These are phyloP conservation scores for Fulmarus glacialis DNA, from an alignment of 2,113 vertebrate species.

Conservation along the genomic window DNA sequence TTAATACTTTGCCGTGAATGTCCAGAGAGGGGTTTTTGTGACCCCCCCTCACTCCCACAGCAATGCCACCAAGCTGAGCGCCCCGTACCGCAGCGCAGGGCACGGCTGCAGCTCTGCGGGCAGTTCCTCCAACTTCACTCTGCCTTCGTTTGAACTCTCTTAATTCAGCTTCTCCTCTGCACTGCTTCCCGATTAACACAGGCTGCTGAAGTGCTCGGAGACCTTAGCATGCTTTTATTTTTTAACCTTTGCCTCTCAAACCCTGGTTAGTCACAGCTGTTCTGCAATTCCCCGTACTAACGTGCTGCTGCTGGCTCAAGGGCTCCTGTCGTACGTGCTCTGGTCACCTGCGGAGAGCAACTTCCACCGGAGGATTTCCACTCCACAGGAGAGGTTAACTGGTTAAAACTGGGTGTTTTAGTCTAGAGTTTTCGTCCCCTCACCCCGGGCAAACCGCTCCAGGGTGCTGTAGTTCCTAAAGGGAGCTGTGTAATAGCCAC, in stretches of 20 bases:
- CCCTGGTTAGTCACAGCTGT: neutral
- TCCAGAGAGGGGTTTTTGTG: neutral
- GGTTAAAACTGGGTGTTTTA: neutral
- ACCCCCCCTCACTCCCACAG: fast-evolving
- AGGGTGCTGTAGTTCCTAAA: neutral
- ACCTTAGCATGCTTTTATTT: neutral
- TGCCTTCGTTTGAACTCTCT: neutral
- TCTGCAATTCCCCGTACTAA: neutral
- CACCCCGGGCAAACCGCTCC: neutral
- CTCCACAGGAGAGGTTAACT: neutral
- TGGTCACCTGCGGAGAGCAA: neutral
- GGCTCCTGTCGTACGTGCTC: neutral
- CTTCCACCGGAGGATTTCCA: neutral
- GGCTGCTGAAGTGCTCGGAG: neutral
- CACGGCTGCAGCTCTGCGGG: neutral
- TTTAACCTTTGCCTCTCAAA: neutral
- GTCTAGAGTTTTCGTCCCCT: neutral
- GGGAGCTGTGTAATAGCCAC: neutral
- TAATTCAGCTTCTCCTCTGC: constrained; percentile 3
- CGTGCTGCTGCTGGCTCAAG: neutral
- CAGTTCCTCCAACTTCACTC: neutral
- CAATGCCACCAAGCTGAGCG: neutral
- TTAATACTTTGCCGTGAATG: too few species aligned
- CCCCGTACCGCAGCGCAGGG: neutral
- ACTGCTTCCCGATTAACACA: neutral